Percentiles rank a stretch among this genome's conserved stretches.
These are phyloP conservation scores for Prunella himalayana DNA, from an alignment of 2,113 vertebrate species.

Conservation along the genomic window DNA sequence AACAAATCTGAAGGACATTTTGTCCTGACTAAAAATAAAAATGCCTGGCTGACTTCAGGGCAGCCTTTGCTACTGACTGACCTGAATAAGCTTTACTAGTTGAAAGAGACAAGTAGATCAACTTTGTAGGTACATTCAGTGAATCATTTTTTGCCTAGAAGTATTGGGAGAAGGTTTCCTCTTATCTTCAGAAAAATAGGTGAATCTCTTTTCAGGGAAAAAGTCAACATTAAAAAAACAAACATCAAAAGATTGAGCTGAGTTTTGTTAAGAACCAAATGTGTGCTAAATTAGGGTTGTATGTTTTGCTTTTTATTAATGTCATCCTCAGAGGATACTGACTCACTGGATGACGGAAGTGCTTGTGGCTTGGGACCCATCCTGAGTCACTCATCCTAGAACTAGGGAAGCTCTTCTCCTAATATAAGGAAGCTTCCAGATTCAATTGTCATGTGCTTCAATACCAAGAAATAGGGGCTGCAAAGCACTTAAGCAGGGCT, in stretches of 20 bases:
- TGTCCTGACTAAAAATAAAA: not conserved
- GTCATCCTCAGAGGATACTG: constrained; percentile 59
- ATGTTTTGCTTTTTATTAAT: constrained; percentile 54
- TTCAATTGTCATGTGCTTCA: not conserved
- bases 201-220: not conserved
- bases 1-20: not conserved
- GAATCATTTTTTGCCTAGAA: not conserved
- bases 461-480: not conserved
- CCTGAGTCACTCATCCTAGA: constrained; percentile 34
- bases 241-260: not conserved
- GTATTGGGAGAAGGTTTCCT: not conserved
- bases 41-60: not conserved
- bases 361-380: constrained; percentile 67
- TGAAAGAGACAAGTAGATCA: not conserved
- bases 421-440: not conserved
- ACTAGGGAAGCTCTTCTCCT: constrained; percentile 26
- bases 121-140: not conserved
- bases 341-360: constrained; percentile 72
- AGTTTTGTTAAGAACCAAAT: constrained; percentile 5
- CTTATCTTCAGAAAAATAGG: not conserved
- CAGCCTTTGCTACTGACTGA: not conserved
- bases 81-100: not conserved
- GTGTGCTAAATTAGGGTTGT: constrained; percentile 50
- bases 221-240: not conserved
- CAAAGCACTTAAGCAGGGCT: not conserved